Base-by-base conservation (phyloP, 2,888 invertebrate species). In the Torymus aiolomorphi region DNA sequence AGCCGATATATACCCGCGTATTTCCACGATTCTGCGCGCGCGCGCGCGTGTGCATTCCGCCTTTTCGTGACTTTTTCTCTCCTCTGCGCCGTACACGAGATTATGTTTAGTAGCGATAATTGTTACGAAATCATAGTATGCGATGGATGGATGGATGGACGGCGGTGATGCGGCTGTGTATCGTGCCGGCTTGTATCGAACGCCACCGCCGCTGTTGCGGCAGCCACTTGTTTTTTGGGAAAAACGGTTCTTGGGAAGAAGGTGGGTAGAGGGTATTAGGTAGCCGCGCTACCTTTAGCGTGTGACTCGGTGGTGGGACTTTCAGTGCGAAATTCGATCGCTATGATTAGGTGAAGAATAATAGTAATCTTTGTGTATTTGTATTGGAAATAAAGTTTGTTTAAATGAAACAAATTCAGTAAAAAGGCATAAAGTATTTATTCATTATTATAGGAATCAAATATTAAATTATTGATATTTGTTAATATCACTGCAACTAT, bases 1-100 rank as follows among this genome's bases (percentile, higher is more conserved):
- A 13, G 61, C 24, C 31, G 61, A 57, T 57, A 16, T 31, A 31
- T 80, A 81, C 72, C 81, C 75, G 76, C 73, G 72, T 82, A 82
- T 80, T 76, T 82, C 81, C 83, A 62, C 59, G 57, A 65, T 59
- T 62, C 54, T 49, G 20, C 51, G 42, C 14, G 65, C 51, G 57
- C 3, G 24, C 3, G 24, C 8, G 31, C 2, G 8, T 31, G 4
- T 31, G 31, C 31, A 31, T 56, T 8, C 24, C 77, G 61, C 16
- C 78, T 49, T 80, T 83, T 82, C 82, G 77, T 78, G 74, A 80
- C 83, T 78, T 80, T 73, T 80, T 76, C 71, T 61, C 56, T 76
- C n/a, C 74, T 66, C 54, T 5, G 31, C n/a, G 63, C 52, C 69
- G 42, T 54, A 8, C 8, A 31, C 31, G 31, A 31, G 74, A 77